Conservation (phyloP, 2,888 invertebrate species). For the Yponomeuta plumbellus region DNA sequence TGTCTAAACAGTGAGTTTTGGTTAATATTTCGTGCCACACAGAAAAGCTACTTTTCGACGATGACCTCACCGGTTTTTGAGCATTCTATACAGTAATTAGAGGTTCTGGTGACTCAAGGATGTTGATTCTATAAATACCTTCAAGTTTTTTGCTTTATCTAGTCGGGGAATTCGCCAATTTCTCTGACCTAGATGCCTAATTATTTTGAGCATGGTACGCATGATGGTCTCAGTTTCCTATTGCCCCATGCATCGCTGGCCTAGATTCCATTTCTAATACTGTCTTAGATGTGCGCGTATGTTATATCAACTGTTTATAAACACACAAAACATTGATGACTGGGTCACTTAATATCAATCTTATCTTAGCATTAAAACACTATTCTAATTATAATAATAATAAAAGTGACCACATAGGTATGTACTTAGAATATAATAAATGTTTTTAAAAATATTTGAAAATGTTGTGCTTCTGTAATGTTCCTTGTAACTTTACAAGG, state of each 20-base stretch:
- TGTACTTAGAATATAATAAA: no score
- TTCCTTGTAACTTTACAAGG: no score
- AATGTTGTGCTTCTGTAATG: no score
- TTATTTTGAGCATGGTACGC: background rate
- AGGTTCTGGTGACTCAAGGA: background rate
- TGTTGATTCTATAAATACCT: background rate
- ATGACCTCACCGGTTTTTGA: conserved; percentile 48
- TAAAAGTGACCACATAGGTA: no score
- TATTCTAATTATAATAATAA: no score
- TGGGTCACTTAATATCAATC: no score
- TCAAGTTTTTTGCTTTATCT: background rate
- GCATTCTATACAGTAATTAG: background rate
- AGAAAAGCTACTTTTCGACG: conserved; percentile 18
- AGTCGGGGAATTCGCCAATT: background rate
- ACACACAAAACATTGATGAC: no score
- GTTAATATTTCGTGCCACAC: background rate
- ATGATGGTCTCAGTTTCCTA: background rate
- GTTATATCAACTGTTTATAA: background rate
- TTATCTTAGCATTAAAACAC: no score
- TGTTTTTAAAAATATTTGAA: no score
- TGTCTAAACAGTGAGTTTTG: background rate
- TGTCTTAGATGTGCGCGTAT: background rate
- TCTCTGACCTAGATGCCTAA: background rate
- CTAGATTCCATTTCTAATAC: background rate
- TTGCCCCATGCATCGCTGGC: background rate